Percentiles rank a stretch among this genome's conserved stretches.
These are phyloP conservation scores for Ceyx cyanopectus DNA, from an alignment of 2,113 vertebrate genomes.

Conservation along the genomic window DNA sequence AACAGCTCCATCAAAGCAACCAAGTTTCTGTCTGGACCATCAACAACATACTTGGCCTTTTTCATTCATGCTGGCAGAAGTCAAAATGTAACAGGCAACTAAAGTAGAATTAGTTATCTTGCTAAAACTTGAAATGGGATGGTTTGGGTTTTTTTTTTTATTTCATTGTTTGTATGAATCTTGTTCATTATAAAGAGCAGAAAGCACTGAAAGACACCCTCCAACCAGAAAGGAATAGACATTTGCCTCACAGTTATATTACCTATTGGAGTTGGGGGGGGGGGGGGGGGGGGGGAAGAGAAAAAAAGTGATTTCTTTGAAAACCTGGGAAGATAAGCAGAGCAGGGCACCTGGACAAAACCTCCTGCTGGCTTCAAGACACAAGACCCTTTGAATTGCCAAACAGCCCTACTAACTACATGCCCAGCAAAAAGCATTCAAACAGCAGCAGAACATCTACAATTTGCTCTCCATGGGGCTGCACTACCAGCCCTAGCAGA, in stretches of 20 bases:
- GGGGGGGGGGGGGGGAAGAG: too few species aligned
- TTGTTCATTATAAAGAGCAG: background rate
- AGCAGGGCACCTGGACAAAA: background rate
- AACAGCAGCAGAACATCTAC: background rate
- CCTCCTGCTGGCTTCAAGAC: background rate
- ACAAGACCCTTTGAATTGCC: background rate
- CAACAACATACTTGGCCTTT: background rate
- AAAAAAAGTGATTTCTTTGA: background rate
- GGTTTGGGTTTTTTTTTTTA: background rate
- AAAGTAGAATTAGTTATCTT: background rate
- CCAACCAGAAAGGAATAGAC: background rate
- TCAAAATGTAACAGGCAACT: background rate
- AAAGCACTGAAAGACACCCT: background rate
- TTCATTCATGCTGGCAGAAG: background rate
- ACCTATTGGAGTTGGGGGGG: background rate
- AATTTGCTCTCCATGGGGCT: background rate
- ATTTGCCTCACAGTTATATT: background rate
- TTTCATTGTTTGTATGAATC: too few species aligned
- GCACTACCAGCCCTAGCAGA: background rate
- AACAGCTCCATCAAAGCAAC: background rate
- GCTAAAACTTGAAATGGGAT: background rate
- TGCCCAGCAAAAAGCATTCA: background rate
- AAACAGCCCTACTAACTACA: background rate
- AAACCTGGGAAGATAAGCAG: background rate
- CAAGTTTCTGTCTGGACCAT: background rate